phyloP scores from a whole-genome alignment of 2,797 vertebrate genomes.

The Xyrichtys novacula region DNA sequence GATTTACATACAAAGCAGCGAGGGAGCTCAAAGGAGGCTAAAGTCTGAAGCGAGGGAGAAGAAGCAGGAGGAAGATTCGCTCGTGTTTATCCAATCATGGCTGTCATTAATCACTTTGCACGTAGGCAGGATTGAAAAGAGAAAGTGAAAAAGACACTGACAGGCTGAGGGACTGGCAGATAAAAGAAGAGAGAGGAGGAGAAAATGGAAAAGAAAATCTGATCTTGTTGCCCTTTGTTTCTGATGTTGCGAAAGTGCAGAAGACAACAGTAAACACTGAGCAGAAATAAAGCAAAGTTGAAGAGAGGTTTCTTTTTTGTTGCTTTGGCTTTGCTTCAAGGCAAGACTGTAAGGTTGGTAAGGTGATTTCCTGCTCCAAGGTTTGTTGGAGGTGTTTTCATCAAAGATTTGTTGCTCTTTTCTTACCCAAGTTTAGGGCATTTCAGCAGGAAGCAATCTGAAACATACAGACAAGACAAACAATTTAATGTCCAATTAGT shows the following conservation, averaged over 20 bases:
- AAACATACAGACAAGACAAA: conserved; percentile 9
- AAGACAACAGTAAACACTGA: conserved; percentile 35
- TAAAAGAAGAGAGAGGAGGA: conserved; percentile 17
- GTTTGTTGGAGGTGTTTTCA: conserved; percentile 6
- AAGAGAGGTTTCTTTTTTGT: conserved; percentile 12
- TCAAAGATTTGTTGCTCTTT: neutral
- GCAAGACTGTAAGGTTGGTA: neutral
- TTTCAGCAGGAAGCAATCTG: neutral
- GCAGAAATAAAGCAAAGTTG: conserved; percentile 10
- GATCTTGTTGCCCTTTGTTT: conserved; percentile 36
- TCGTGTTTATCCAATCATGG: conserved; percentile 27
- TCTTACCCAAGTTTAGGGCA: conserved; percentile 4
- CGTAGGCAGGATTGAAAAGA: conserved; percentile 22
- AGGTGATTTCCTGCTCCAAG: neutral
- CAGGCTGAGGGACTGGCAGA: conserved; percentile 3
- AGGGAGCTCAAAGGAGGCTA: conserved; percentile 26
- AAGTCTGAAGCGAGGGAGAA: conserved; percentile 14
- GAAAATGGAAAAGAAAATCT: conserved; percentile 15
- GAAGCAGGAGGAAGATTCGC: conserved; percentile 14
- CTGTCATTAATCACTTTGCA: conserved; percentile 35
- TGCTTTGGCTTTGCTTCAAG: conserved; percentile 21
- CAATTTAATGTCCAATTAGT: neutral
- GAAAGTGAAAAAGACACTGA: conserved; percentile 12
- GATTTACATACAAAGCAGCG: conserved; percentile 74
- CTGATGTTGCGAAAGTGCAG: conserved; percentile 26